Percentiles rank a stretch among this genome's conserved stretches.
Evolutionary conservation across 2,888 invertebrate species (phyloP).

Genomic region (Tachina grossa): DNA sequence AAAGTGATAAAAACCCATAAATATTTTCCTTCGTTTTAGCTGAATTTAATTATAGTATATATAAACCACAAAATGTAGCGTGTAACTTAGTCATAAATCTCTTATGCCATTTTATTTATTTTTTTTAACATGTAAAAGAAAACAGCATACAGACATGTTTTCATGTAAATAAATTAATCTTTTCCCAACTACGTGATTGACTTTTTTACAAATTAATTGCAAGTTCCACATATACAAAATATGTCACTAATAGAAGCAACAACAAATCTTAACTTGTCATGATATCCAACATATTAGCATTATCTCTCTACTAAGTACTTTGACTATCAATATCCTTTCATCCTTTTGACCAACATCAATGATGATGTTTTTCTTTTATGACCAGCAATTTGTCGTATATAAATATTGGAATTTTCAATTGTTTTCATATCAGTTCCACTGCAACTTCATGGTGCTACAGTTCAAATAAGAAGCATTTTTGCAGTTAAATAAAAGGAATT

Average conservation of each 20-base stretch:
- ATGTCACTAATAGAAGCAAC: conserved; percentile 2
- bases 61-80: background rate
- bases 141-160: background rate
- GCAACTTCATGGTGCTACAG: conserved; percentile 50
- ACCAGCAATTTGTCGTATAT: conserved; percentile 62
- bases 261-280: conserved; percentile 55
- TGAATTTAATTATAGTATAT: background rate
- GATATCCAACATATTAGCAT: conserved; percentile 18
- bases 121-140: no score
- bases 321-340: conserved; percentile 7
- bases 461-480: conserved; percentile 19
- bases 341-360: background rate
- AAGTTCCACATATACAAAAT: conserved; percentile 16
- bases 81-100: background rate
- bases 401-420: conserved; percentile 65
- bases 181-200: conserved; percentile 42
- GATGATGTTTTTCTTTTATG: background rate
- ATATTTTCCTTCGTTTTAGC: no score
- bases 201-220: conserved; percentile 58
- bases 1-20: no score
- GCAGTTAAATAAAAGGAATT: background rate
- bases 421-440: conserved; percentile 62
- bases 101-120: background rate
- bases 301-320: conserved; percentile 5
- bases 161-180: conserved; percentile 23